Base-by-base conservation (phyloP, 2,888 invertebrate species). In the Hetaerina titia region DNA sequence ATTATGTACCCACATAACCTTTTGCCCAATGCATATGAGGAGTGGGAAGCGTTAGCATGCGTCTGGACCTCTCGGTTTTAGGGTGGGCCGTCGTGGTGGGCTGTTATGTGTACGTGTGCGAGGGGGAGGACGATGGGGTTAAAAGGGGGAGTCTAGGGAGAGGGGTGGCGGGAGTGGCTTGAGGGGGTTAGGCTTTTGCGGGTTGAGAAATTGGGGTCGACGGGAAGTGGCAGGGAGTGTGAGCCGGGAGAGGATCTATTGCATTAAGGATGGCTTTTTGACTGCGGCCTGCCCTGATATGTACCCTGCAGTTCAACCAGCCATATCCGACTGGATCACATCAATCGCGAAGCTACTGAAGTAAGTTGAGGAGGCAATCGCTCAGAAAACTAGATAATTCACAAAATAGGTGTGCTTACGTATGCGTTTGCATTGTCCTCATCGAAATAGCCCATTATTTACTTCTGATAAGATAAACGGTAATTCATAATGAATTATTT, bases 1-100 rank as follows among this genome's bases (percentile, higher is more conserved):
- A 69, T 92, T 92, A 92, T 64, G 92, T 74, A 92, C 92, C 92
- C 92, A 92, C 90, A 90, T 60, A 92, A 92, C 92, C 92, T 92
- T 92, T 92, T 19, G 92, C 92, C 92, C 92, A 31, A 81, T 81
- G 56, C 74, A 92, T 90, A 92, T 92, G 56, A 92, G 92, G 92
- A 90, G 64, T 90, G 90, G 90, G 25, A 45, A 92, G 92, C 92
- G 74, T 63, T 25, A n/a, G 63, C 63, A 63, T 56, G 69, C 22
- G 92, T 69, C 92, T 56, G 92, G 69, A 31, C 64, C 92, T 64
- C 69, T 15, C 69, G 25, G 81, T 81, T 90, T 90, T 45, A 56
- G 90, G 31, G 58, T 57, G 89, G 56, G 45, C n/a, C 58, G 89
- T 8, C 19, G 88, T 25, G 90, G 90, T 45, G 45, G 63, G 90